These are phyloP conservation scores for Yponomeuta cagnagella DNA, from an alignment of 2,888 invertebrate genomes.

Conservation along the genomic window DNA sequence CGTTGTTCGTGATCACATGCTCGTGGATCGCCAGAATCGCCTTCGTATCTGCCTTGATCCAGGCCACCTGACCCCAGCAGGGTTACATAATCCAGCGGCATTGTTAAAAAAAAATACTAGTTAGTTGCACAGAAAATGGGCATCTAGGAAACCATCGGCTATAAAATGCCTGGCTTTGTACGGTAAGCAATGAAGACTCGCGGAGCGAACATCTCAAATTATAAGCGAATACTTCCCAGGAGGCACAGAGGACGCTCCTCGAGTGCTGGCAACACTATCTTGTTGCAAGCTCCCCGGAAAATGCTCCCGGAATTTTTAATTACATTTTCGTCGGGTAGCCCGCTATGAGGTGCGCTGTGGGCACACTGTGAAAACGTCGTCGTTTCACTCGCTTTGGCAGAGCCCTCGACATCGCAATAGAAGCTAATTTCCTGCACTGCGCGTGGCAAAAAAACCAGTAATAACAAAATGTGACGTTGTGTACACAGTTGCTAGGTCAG, in stretches of 20 bases:
- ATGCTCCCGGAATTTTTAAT: slow-evolving; percentile 76
- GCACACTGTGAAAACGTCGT: slow-evolving; percentile 58
- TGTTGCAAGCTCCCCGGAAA: slow-evolving; percentile 68
- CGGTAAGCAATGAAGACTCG: slow-evolving; percentile 28
- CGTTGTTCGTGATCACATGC: slow-evolving; percentile 95
- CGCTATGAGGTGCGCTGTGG: slow-evolving; percentile 61
- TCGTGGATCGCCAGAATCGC: slow-evolving; percentile 95
- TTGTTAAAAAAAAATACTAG: not conserved
- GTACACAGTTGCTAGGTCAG: not conserved
- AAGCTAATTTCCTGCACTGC: slow-evolving; percentile 75
- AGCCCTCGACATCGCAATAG: slow-evolving; percentile 75
- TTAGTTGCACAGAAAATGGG: not conserved
- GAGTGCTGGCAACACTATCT: slow-evolving; percentile 65
- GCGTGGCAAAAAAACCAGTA: slow-evolving; percentile 58
- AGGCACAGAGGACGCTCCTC: slow-evolving; percentile 65
- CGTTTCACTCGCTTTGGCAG: slow-evolving; percentile 70
- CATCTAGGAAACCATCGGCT: not conserved
- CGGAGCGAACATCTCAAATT: slow-evolving; percentile 64
- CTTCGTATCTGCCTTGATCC: slow-evolving; percentile 96
- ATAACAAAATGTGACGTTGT: slow-evolving; percentile 53
- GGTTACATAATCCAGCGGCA: not conserved
- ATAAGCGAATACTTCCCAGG: slow-evolving; percentile 68
- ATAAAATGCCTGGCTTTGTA: not conserved
- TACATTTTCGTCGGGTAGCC: slow-evolving; percentile 73
- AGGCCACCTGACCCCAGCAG: slow-evolving; percentile 83